Conservation (phyloP, 2,888 invertebrate species). For the Pachycephus smyrnensis region DNA sequence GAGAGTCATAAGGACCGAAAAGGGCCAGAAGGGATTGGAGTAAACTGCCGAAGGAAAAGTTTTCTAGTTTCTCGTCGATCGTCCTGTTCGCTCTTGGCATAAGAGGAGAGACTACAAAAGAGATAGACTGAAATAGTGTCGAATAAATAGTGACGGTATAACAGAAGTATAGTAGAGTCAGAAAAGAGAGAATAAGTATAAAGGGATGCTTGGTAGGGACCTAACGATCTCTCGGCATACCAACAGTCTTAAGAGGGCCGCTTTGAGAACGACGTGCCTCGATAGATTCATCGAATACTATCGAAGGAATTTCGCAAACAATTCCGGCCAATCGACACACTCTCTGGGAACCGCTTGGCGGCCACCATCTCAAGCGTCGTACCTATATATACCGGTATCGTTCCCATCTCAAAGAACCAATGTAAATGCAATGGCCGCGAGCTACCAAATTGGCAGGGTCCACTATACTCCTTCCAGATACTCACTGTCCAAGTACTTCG, state of each 20-base stretch:
- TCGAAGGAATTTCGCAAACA: constrained; percentile 65
- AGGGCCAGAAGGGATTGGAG: background rate
- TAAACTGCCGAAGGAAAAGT: background rate
- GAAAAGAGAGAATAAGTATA: background rate
- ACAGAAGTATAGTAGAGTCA: background rate
- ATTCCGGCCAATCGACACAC: constrained; percentile 64
- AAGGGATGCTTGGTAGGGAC: background rate
- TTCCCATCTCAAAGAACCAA: constrained; percentile 28
- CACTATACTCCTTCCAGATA: background rate
- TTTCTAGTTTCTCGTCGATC: background rate
- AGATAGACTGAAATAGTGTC: background rate
- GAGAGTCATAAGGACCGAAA: background rate
- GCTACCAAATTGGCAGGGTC: constrained; percentile 36
- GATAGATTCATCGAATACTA: constrained; percentile 68
- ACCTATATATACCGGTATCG: constrained; percentile 31
- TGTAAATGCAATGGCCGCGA: constrained; percentile 37
- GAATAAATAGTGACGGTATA: background rate
- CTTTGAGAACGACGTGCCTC: constrained; percentile 61
- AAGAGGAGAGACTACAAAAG: background rate
- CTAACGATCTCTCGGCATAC: constrained; percentile 26
- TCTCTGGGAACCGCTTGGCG: constrained; percentile 50
- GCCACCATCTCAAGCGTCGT: constrained; percentile 50
- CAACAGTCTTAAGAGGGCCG: constrained; percentile 31
- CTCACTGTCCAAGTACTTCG: background rate
- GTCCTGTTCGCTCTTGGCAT: background rate